Base-by-base conservation (phyloP, 2,888 invertebrate species). In the Habroteleia sp. region DNA sequence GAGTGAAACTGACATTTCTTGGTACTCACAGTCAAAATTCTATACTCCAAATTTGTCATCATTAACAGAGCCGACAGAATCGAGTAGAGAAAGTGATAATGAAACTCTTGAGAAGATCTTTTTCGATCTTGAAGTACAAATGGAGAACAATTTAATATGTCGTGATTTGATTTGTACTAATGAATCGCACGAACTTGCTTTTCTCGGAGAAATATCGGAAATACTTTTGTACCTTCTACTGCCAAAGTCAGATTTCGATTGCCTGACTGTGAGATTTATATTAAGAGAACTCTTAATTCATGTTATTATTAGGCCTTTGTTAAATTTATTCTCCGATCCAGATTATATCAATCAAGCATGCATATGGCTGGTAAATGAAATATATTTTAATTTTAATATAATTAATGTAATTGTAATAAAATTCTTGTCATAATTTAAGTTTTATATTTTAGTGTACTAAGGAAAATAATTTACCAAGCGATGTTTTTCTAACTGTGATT, bases 271-370 rank as follows among this genome's bases (percentile, higher is more conserved):
- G 71, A 92, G 96, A 81, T 92, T 93, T 85, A 91, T 97, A 50
- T 89, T 94, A 16, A 91, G 95, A 83, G 96, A 96, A 82, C 89
- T 96, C 48, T 91, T 96, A 71, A 92, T 94, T 13, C 93, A 94
- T 83, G 92, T 94, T 50, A 90, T 93, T 37, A 91, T 96, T 58
- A 89, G 91, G 54, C 95, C 95, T 0, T 89, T 94, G 27, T 89
- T 96, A 42, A 91, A 93, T 83, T 89, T 94, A 78, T 88, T 96
- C 71, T 94, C 96, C 35, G 96, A 97, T 89, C 97, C 97, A 48
- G 96, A 97, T 90, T 96, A 95, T 86, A 94, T 97, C 79, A 97
- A 97, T 89, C 94, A 96, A 89, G 92, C 93, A 74, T 94, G 97
- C 84, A 92, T 96, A 83, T 95, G 95, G 94, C 92, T 95, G 91